Evolutionary conservation across 2,113 vertebrate species (phyloP).

Genomic region (Eira barbara): DNA sequence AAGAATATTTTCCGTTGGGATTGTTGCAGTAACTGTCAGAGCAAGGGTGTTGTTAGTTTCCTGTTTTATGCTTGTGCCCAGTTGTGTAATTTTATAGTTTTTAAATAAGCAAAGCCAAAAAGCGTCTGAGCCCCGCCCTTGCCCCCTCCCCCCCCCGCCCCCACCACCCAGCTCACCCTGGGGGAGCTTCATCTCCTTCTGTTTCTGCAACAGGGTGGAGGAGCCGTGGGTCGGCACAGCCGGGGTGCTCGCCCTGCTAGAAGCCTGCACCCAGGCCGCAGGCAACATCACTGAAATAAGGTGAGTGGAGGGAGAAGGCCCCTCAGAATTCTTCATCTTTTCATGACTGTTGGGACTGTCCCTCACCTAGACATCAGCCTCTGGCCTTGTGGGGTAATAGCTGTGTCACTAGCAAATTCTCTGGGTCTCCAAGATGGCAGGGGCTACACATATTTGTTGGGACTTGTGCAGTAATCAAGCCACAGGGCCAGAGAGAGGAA

Average conservation of each 20-base stretch:
- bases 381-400: neutral
- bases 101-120: neutral
- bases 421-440: neutral
- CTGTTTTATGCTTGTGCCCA: neutral
- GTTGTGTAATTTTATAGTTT: neutral
- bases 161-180: neutral
- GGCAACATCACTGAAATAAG: constrained; percentile 76
- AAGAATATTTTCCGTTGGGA: neutral
- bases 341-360: neutral
- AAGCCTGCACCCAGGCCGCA: constrained; percentile 67
- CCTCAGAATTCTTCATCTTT: neutral
- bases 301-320: constrained; percentile 70
- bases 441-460: neutral
- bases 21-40: neutral
- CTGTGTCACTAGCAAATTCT: neutral
- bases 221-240: constrained; percentile 81
- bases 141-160: fast-evolving
- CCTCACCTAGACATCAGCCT: neutral
- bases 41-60: neutral
- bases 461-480: neutral
- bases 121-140: fast-evolving
- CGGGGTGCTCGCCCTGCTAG: constrained; percentile 63
- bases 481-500: neutral
- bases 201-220: constrained; percentile 80
- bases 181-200: neutral